Percentiles rank a stretch among this genome's conserved stretches.
phyloP scores from a whole-genome alignment of 2,888 invertebrate genomes.

The Mimachlamys varia region DNA sequence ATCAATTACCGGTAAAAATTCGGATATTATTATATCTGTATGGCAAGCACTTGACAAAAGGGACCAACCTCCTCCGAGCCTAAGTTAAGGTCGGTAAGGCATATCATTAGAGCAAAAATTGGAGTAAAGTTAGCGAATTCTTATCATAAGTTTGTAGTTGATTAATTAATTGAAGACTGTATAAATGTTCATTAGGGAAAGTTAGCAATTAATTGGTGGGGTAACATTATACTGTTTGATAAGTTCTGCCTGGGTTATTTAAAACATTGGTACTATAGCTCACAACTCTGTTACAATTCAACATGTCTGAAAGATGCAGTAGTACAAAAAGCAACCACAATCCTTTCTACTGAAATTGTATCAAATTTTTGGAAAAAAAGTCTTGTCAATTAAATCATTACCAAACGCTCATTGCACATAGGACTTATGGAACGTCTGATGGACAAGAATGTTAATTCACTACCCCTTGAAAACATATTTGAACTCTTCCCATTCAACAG shows the following conservation, averaged over 20 bases:
- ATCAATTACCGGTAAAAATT: background rate
- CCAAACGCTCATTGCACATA: too few species aligned
- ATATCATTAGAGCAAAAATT: background rate
- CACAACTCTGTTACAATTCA: background rate
- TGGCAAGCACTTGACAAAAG: background rate
- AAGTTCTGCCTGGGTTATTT: too few species aligned
- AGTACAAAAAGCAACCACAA: too few species aligned
- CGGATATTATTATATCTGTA: background rate
- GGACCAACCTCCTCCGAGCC: background rate
- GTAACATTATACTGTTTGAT: background rate
- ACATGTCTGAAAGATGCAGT: background rate
- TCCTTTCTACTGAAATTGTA: too few species aligned
- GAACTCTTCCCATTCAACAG: too few species aligned
- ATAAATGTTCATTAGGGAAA: constrained; percentile 18
- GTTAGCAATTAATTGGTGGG: background rate
- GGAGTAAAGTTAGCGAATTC: background rate
- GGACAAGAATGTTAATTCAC: background rate
- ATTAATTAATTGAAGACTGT: background rate
- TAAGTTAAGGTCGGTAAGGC: background rate
- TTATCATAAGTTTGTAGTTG: too few species aligned
- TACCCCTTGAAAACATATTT: too few species aligned
- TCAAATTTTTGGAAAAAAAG: too few species aligned
- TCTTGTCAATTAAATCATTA: too few species aligned
- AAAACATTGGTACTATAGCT: background rate
- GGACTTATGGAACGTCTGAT: too few species aligned